Evolutionary conservation across 2,888 invertebrate genomes (phyloP), one percentile per base, ranked within the genome.

Genomic region (Tetheella fluctuosa): DNA sequence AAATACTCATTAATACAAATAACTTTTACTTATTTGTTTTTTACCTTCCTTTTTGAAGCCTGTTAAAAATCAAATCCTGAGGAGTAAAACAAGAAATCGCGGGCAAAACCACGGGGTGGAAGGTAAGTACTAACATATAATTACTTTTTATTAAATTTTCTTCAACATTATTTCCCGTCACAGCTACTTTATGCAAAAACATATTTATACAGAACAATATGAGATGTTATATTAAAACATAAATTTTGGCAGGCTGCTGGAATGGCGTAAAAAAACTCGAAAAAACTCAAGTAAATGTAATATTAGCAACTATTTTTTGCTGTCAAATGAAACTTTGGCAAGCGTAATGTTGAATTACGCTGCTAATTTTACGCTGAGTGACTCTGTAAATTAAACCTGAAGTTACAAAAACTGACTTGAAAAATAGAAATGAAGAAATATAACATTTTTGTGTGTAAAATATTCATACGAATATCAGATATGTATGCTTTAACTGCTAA

Each of bases 211-310:
- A 39, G 58, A 58, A 62, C 65, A 67, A 65, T 65, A 62, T 55
- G 59, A 60, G 34, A 34, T 58, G 23, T 58, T 64, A 64, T 71
- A 71, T 69, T 69, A 71, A 71, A 69, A 63, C 70, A 67, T 69
- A 69, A 71, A 67, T 71, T 66, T 61, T 54, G 58, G 56, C 59
- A 62, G 52, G 59, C 59, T 60, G 61, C 57, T 58, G 59, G 37
- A 66, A 68, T 68, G 66, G 66, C 66, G 30, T 30, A 54, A 30
- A 54, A 23, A 54, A 54, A 1, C 5, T 30, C 34, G 20, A 63
- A 62, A 65, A 70, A 67, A 66, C 60, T 54, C 13, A 53, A 59
- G 64, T 59, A 64, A 34, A 64, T 67, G 65, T 65, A 64, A 66
- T 65, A 64, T 59, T 60, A 63, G 52, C 57, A 37, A 37, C 59